phyloP scores from a whole-genome alignment of 2,888 invertebrate genomes.

The Limnephilus marmoratus region DNA sequence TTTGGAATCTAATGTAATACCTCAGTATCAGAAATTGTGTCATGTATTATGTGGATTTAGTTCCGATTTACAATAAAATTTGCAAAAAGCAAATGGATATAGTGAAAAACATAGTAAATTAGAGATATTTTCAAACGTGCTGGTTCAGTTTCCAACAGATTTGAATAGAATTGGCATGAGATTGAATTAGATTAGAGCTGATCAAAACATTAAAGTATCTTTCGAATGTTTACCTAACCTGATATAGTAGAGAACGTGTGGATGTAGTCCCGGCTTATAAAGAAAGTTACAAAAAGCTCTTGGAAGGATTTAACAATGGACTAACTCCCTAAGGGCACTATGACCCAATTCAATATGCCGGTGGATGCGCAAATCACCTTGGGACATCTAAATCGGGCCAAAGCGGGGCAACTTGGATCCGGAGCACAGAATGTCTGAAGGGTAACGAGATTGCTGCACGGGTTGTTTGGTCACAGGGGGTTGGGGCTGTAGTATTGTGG shows the following conservation, averaged over 20 bases:
- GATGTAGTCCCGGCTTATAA: not conserved
- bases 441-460: constrained; percentile 31
- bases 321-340: constrained; percentile 4
- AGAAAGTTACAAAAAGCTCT: not conserved
- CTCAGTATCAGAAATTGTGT: no score
- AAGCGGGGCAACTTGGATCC: constrained; percentile 62
- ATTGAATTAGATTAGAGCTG: no score
- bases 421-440: constrained; percentile 41
- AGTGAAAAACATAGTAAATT: no score
- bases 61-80: no score
- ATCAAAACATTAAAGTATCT: no score
- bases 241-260: not conserved
- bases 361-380: constrained; percentile 46
- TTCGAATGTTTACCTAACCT: no score
- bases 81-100: no score
- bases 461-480: not conserved
- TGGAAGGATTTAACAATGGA: not conserved
- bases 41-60: no score
- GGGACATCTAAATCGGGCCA: constrained; percentile 57
- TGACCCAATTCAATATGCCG: constrained; percentile 42
- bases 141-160: no score
- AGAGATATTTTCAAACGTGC: no score
- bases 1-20: no score
- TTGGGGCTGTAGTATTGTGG: not conserved
- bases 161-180: no score